Base-by-base conservation (phyloP, 2,113 vertebrate species). In the Neolamprologus ventralis region DNA sequence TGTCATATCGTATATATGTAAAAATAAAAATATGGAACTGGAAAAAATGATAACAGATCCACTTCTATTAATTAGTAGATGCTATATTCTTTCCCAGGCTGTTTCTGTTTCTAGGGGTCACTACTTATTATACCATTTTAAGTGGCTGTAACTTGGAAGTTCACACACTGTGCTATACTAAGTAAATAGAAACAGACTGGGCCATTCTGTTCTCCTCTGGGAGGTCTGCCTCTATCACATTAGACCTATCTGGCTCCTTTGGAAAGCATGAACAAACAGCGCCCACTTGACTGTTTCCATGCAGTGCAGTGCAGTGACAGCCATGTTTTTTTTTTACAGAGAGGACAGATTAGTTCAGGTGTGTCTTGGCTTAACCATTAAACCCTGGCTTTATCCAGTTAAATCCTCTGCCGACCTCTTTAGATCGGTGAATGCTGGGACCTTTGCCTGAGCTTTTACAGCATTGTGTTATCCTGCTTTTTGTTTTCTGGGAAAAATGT, bases 351-450 rank as follows among this genome's bases (percentile, higher is more conserved):
- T 14, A 26, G 28, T 63, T 68, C 75, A 92, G 92, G 91, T 89
- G 94, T 92, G 89, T 93, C 81, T 53, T 42, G 14, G 90, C 19
- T 96, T 96, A 96, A 95, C 91, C 80, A 96, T 95, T 96, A 96
- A 96, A 87, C 93, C 23, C 8, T 51, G 16, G 63, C 33, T 6
- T 57, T 3, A 49, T 60, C 58, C 58, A 84, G 31, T 49, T 19
- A 85, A 19, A 80, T 84, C 19, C 16, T 63, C 81, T 21, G 81
- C 86, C 71, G 82, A 90, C 83, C 35, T 75, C 94, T 92, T 91
- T 85, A 45, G 42, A 87, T 91, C 92, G 91, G 87, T 90, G 84
- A 91, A 91, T 93, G 92, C 93, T 93, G 87, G 94, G 95, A 95
- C 84, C 94, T 96, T 96, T 95, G 95, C 9, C 90, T 94, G 90